Base-by-base conservation (phyloP, 1,140 invertebrate genomes). In the Cydia amplana region DNA sequence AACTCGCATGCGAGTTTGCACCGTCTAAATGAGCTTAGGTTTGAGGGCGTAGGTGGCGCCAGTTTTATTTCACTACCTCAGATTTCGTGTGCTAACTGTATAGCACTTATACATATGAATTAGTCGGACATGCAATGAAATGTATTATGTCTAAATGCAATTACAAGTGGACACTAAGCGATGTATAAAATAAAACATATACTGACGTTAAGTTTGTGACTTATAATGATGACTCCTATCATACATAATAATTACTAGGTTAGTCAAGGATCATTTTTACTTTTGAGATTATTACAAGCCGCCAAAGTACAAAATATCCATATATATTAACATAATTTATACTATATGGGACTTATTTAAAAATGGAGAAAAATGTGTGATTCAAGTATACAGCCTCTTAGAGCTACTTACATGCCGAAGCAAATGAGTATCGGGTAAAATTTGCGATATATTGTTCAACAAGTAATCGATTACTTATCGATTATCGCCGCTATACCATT, bases 301-400 rank as follows among this genome's bases (percentile, higher is more conserved):
- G 55, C 49, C 49, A 51, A 20, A 60, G 55, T 60, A 60, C 20
- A 60, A 60, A 60, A 60, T 60, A 60, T 60, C 20, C 10, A 5
- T 60, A 60, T 10, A 23, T 23, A 7, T 23, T 14, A 60, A 60
- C 20, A n/a, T 60, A 60, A 60, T 60, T 60, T 60, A 23, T 60
- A 23, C 20, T 23, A 4, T 60, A 36, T 1, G 12, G 25, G 25
- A 67, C 64, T 40, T 70, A 70, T 70, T 40, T 40, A 70, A 40
- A 70, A 70, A 70, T 43, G 65, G 65, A 43, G n/a, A 70, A 70
- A n/a, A 36, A 36, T 70, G 65, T 36, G 65, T 18, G 65, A 70
- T 67, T 32, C 65, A 70, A 43, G 3, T 18, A 18, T 40, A 40
- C 36, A 70, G 65, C 65, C 65, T 70, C 65, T 70, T 70, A 70